A percentile compares a stretch with the other conserved stretches of the same genome.
These are phyloP conservation scores for Felis chaus DNA, from an alignment of 2,113 vertebrate genomes.

Conservation along the genomic window DNA sequence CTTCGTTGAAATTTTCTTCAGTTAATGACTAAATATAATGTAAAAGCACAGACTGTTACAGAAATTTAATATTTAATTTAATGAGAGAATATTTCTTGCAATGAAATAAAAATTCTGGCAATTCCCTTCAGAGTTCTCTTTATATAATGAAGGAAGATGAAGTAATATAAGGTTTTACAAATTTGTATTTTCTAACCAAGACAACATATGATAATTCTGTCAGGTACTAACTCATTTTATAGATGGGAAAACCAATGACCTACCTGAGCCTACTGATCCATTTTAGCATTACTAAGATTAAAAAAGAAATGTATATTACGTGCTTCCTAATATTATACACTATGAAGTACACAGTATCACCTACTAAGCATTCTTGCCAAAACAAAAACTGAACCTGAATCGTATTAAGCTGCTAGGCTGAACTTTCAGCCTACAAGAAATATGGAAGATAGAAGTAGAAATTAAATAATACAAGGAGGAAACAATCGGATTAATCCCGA, in stretches of 20 bases:
- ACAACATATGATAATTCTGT: neutral
- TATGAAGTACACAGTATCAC: neutral
- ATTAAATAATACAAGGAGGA: neutral
- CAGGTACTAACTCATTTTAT: neutral
- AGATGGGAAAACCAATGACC: conserved; percentile 8
- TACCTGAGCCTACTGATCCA: neutral
- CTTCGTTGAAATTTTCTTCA: conserved; percentile 36
- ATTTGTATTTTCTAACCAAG: conserved; percentile 31
- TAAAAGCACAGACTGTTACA: neutral
- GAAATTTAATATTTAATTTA: conserved; percentile 45
- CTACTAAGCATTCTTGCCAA: neutral
- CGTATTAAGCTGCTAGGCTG: neutral
- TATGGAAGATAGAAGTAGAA: neutral
- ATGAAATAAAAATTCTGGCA: conserved; percentile 35
- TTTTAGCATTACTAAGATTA: neutral
- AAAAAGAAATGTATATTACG: neutral
- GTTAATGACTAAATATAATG: conserved; percentile 14
- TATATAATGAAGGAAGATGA: conserved; percentile 22
- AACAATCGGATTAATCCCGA: neutral
- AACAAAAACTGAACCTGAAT: neutral
- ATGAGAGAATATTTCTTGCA: conserved; percentile 28
- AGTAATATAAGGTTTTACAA: neutral
- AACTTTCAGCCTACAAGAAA: neutral
- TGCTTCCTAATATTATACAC: neutral
- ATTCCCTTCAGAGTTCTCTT: neutral